A percentile compares a stretch with the other conserved stretches of the same genome.
Conservation (phyloP, 2,113 vertebrate species). For the Aegypius monachus region DNA sequence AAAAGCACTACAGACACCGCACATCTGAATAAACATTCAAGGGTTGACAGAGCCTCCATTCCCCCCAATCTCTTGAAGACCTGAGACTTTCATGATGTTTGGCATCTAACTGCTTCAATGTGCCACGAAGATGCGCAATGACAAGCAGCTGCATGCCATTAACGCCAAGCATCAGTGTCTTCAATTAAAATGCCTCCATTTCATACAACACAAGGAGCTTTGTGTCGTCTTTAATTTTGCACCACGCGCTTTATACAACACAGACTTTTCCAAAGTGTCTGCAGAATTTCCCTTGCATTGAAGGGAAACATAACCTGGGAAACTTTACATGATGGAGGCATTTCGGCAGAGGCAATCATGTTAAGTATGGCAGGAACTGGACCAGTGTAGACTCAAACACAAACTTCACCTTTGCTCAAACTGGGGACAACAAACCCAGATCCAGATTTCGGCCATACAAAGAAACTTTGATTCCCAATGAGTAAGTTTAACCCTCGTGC, state of each 20-base stretch:
- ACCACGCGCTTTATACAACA: rapidly evolving
- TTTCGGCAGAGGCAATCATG: rapidly evolving
- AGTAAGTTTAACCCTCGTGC: neutral
- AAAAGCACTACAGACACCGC: neutral
- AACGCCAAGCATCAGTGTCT: neutral
- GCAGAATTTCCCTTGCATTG: neutral
- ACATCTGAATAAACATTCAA: neutral
- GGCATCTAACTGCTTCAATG: neutral
- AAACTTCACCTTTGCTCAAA: neutral
- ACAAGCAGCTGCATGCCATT: neutral
- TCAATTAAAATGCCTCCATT: neutral
- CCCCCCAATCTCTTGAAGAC: neutral
- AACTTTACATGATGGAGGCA: rapidly evolving
- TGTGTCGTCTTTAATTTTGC: neutral
- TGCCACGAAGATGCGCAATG: neutral
- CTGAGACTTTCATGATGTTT: neutral
- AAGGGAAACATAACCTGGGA: neutral
- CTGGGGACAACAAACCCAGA: neutral
- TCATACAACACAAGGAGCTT: rapidly evolving
- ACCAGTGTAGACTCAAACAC: rapidly evolving
- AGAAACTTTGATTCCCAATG: neutral
- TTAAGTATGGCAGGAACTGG: neutral
- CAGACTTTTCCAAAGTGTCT: neutral
- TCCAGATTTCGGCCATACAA: neutral
- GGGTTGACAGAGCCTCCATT: neutral